phyloP scores from a whole-genome alignment of 1,140 invertebrate species.

The Drosophila ficusphila region DNA sequence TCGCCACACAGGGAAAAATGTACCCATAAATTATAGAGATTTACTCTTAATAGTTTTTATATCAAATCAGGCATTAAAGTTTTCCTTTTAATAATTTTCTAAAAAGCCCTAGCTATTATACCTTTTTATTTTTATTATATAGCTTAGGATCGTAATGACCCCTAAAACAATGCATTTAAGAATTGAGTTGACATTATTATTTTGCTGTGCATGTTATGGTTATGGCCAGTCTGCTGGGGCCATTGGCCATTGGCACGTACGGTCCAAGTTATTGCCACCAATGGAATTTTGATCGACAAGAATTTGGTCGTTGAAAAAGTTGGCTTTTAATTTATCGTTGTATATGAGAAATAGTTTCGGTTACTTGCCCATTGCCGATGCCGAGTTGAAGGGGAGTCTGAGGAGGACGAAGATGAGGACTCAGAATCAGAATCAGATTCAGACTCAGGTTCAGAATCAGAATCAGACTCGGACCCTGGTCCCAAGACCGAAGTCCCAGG shows the following conservation, averaged over 20 bases:
- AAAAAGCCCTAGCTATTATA: too few relatives aligned
- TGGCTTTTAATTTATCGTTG: constrained; percentile 83
- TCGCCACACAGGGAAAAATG: constrained; percentile 8
- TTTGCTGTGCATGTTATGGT: constrained; percentile 41
- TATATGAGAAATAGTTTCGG: constrained; percentile 84
- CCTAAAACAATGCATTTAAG: neutral
- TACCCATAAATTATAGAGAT: too few relatives aligned
- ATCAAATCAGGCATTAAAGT: neutral
- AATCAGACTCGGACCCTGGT: neutral
- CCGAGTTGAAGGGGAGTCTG: constrained; percentile 10
- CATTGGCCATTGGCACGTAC: constrained; percentile 76
- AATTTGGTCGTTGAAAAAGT: constrained; percentile 84
- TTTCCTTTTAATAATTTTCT: neutral
- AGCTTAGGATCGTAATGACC: neutral
- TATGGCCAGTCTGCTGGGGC: constrained; percentile 39
- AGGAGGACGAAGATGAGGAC: constrained; percentile 5
- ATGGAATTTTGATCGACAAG: constrained; percentile 84
- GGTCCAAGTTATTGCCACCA: constrained; percentile 75
- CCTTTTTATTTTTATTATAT: too few relatives aligned
- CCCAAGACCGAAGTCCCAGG: constrained; percentile 5
- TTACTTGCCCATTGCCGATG: constrained; percentile 54
- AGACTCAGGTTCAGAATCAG: constrained; percentile 14
- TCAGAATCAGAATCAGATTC: neutral
- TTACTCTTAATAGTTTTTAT: neutral
- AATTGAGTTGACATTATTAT: constrained; percentile 1